Evolutionary conservation across 2,888 invertebrate genomes (phyloP), one percentile per base, ranked within the genome.

Genomic region (Lasioglossum figueresi): DNA sequence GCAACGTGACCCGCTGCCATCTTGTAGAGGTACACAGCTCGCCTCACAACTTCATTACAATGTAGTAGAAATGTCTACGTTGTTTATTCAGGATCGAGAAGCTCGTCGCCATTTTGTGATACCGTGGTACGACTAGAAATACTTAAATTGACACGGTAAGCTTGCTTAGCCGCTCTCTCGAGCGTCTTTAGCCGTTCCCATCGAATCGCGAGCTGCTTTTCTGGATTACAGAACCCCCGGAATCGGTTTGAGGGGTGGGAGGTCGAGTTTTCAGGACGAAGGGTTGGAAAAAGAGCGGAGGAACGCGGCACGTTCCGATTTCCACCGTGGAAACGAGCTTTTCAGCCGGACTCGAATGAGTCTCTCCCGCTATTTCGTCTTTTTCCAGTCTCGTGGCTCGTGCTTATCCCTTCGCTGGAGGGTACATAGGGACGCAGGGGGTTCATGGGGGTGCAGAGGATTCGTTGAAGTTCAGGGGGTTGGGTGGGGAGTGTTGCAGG

Each of bases 141-240:
- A 52, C 52, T 52, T 52, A n/a, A 52, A 52, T 52, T 76, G 83
- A 76, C 83, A 76, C 75, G 75, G 72, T 76, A 83, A 83, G 83
- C 84, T 83, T 76, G 83, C 83, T 84, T 79, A 79, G 84, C 71
- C 78, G 75, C 45, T 71, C 82, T 59, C 16, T 83, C 83, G 79
- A 79, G 75, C 74, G 68, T 68, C 82, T 74, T 68, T 77, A 74
- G 81, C 63, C 74, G 78, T 77, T 75, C 52, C 82, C 59, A 40
- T 73, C 34, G 52, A 76, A 45, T 77, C 52, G 52, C 34, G 79
- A 68, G 27, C 16, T 63, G 37, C 76, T 74, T 56, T 66, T 40
- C 45, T 34, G 77, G 76, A 81, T 83, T 76, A 72, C 31, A 73
- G 43, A 31, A 66, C 43, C 37, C 75, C 27, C 34, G 31, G 66